Evolutionary conservation across 1,140 invertebrate genomes (phyloP).

Genomic region (Panulirus ornatus): DNA sequence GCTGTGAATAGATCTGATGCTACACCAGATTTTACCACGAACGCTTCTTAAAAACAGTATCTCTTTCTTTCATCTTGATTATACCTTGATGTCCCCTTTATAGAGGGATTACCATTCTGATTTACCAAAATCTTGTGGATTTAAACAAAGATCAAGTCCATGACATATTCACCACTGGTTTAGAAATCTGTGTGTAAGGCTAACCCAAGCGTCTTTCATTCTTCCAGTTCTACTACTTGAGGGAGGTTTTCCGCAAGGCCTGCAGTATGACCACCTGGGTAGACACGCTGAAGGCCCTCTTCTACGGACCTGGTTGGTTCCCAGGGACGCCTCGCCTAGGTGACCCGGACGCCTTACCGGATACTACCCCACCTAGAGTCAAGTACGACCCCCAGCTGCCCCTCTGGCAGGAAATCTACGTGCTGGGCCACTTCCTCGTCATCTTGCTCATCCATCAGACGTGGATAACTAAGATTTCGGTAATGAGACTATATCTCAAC

Average conservation of each 20-base stretch:
- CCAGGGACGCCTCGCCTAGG: conserved; percentile 56
- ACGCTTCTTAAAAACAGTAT: too few relatives aligned
- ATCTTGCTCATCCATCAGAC: conserved; percentile 78
- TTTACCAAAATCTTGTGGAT: too few relatives aligned
- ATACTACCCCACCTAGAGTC: conserved; percentile 75
- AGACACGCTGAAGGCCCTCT: conserved; percentile 49
- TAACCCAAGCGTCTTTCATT: too few relatives aligned
- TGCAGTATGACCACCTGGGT: conserved; percentile 50
- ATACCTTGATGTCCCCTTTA: too few relatives aligned
- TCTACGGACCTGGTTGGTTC: conserved; percentile 68
- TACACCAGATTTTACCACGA: too few relatives aligned
- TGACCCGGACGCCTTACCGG: conserved; percentile 76
- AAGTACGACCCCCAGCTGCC: conserved; percentile 86
- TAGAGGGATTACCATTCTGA: too few relatives aligned
- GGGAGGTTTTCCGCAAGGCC: conserved; percentile 35
- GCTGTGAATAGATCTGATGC: too few relatives aligned
- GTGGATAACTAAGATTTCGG: conserved; percentile 26
- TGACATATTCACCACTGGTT: too few relatives aligned
- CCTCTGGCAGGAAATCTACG: conserved; percentile 84
- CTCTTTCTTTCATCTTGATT: too few relatives aligned
- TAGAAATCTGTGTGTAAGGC: too few relatives aligned
- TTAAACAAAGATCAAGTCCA: too few relatives aligned
- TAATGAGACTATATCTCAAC: conserved; percentile 1
- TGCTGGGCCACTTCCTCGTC: conserved; percentile 84
- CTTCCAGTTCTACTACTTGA: conserved; percentile 50